Conservation (phyloP, 2,113 vertebrate species). For the Crotophaga sulcirostris region DNA sequence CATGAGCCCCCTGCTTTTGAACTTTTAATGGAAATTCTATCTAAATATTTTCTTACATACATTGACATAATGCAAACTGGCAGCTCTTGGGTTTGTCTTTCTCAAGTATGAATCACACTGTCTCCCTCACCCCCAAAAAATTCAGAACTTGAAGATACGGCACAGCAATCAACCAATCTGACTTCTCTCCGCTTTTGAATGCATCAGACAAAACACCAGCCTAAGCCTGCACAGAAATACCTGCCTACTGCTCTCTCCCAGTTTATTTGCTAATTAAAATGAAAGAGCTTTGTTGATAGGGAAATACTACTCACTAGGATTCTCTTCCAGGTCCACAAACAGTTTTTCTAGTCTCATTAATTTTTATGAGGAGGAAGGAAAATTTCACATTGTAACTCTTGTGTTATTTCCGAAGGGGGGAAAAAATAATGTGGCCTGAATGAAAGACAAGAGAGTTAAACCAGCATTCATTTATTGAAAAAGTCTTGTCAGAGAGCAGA, state of each 20-base stretch:
- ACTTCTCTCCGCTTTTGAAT: background rate
- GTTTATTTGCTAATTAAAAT: conserved; percentile 44
- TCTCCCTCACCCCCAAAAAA: background rate
- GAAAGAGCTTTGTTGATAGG: background rate
- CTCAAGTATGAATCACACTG: conserved; percentile 46
- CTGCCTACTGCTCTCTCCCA: background rate
- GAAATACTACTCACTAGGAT: background rate
- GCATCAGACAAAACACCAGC: background rate
- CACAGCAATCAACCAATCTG: background rate
- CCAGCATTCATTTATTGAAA: background rate
- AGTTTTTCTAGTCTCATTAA: conserved; percentile 8
- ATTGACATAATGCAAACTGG: conserved; percentile 81
- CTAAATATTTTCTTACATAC: conserved; percentile 81
- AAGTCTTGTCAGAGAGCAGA: background rate
- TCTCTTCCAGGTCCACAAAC: background rate
- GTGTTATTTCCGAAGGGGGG: background rate
- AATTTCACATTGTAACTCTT: background rate
- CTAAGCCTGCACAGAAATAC: background rate
- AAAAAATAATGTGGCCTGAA: background rate
- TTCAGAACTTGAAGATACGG: conserved; percentile 5
- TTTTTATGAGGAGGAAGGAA: conserved; percentile 28
- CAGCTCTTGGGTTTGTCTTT: conserved; percentile 61
- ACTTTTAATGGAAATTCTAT: conserved; percentile 75
- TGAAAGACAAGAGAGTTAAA: background rate
- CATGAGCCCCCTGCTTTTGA: conserved; percentile 58